Base-by-base conservation (phyloP, 2,888 invertebrate species). In the Thyatira batis region DNA sequence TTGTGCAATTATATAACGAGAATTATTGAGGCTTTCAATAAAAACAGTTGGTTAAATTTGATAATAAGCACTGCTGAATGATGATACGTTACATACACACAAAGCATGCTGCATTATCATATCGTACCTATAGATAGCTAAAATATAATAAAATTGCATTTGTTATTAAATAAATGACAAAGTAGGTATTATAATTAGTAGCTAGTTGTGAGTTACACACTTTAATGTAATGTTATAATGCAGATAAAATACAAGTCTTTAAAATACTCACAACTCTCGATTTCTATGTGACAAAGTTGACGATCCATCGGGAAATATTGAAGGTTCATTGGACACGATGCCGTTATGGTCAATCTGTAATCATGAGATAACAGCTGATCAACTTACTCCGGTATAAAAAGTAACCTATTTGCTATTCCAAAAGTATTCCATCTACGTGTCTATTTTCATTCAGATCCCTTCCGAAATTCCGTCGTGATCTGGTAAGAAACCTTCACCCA, bases 291-390 rank as follows among this genome's bases (percentile, higher is more conserved):
- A 89, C 98, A 98, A 67, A 97, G 92, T 85, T 98, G 98, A 70
- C 97, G 95, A 88, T 98, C 98, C 98, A 98, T 98, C 39, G 98
- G 98, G 87, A 98, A 98, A 89, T 98, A 98, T 85, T 98, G 97
- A 50, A 98, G 94, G 87, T 98, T 97, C 98, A 98, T 98, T 55
- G 98, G 98, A 91, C 98, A 98, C 71, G 98, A 97, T 65, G 98
- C 97, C 64, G 98, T 98, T 78, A 98, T 97, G 67, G 98, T 98
- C 89, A 98, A 94, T 87, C 97, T 97, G 94, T 49, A 94, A 94
- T 51, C n/a, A n/a, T 48, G 17, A 46, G 49, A 3, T 10, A 45
- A 45, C 45, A n/a, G n/a, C n/a, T n/a, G n/a, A n/a, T 20, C 20
- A 20, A 17, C 4, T 20, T 45, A 9, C n/a, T n/a, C n/a, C n/a